phyloP scores from a whole-genome alignment of 2,113 vertebrate species.

The Macaca nemestrina region DNA sequence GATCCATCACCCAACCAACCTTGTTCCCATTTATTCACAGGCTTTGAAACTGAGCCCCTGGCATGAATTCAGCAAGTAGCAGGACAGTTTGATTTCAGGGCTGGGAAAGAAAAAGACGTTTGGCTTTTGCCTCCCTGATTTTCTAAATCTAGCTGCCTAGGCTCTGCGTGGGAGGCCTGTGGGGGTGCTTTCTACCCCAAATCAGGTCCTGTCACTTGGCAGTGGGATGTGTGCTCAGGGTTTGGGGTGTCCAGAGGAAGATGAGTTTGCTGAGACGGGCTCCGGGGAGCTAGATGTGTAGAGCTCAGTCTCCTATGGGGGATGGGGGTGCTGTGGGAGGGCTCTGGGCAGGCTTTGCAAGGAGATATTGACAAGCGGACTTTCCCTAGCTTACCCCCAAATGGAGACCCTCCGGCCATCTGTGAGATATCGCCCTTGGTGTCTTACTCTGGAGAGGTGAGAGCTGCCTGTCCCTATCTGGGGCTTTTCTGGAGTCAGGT shows the following conservation, averaged over 20 bases:
- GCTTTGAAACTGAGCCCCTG: not conserved
- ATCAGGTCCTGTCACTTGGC: fast-evolving
- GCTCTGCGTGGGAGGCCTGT: not conserved
- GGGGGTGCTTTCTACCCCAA: not conserved
- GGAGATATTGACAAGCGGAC: not conserved
- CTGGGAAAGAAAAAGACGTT: fast-evolving
- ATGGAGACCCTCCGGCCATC: constrained; percentile 80
- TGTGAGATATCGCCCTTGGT: constrained; percentile 96
- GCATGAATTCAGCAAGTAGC: not conserved
- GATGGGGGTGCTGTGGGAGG: not conserved
- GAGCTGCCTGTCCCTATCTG: not conserved
- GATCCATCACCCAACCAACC: too few species aligned
- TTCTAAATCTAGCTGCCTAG: not conserved
- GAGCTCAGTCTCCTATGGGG: too few species aligned
- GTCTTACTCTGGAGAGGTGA: constrained; percentile 97
- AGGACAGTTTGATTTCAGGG: not conserved
- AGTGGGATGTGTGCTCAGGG: not conserved
- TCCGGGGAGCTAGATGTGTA: not conserved
- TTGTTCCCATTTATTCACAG: not conserved
- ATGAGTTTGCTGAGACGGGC: not conserved
- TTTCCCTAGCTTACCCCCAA: constrained; percentile 77
- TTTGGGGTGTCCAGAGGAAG: too few species aligned
- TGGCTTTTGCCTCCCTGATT: fast-evolving
- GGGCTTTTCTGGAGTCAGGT: not conserved
- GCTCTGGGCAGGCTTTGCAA: fast-evolving